phyloP scores from a whole-genome alignment of 2,888 invertebrate species.

The Troglohyphantes excavatus region DNA sequence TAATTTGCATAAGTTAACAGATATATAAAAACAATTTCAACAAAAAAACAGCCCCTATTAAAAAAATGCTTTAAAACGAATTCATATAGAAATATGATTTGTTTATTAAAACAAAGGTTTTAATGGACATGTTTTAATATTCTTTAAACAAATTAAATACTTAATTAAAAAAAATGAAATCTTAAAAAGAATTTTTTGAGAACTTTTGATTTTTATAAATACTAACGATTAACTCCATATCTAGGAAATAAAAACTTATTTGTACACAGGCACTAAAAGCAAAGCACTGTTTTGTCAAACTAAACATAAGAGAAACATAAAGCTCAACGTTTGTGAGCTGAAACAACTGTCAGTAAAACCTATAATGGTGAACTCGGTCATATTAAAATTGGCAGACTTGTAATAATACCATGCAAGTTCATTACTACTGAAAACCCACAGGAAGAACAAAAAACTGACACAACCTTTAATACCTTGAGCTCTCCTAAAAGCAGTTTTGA shows the following conservation, averaged over 20 bases:
- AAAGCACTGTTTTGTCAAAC: not conserved
- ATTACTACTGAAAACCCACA: conserved; percentile 4
- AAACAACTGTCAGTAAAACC: not conserved
- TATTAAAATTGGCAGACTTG: too few species aligned
- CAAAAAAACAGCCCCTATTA: too few species aligned
- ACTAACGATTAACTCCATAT: not conserved
- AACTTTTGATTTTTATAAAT: too few species aligned
- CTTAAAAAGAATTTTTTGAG: too few species aligned
- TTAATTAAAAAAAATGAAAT: too few species aligned
- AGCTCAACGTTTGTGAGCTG: not conserved
- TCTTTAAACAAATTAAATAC: too few species aligned
- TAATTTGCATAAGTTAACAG: too few species aligned
- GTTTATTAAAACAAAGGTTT: too few species aligned
- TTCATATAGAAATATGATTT: too few species aligned
- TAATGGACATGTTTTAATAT: too few species aligned
- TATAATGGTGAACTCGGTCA: not conserved
- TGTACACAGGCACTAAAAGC: not conserved
- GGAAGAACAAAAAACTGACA: conserved; percentile 32
- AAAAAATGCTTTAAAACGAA: too few species aligned
- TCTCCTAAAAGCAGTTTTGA: conserved; percentile 40
- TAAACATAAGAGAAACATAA: not conserved
- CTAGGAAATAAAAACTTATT: not conserved
- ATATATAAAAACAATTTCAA: too few species aligned
- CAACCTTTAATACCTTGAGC: conserved; percentile 64
- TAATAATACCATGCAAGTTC: not conserved